A percentile compares a stretch with the other conserved stretches of the same genome.
Evolutionary conservation across 2,113 vertebrate genomes (phyloP).

Genomic region (Lipophrys pholis): DNA sequence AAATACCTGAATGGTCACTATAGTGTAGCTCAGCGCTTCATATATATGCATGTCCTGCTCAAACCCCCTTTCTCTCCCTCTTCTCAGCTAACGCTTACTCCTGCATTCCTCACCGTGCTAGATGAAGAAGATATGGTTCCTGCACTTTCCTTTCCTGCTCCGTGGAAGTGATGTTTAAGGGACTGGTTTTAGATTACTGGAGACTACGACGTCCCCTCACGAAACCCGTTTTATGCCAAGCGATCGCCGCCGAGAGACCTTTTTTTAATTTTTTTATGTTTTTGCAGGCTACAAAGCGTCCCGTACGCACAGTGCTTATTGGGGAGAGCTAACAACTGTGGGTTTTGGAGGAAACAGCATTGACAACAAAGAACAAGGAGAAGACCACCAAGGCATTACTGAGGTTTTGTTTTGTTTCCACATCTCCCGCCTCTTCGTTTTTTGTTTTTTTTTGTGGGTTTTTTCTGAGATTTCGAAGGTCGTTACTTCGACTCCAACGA

Average conservation of each 20-base stretch:
- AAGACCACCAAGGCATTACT: conserved; percentile 60
- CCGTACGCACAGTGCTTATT: conserved; percentile 39
- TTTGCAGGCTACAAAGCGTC: conserved; percentile 27
- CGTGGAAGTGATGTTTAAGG: conserved; percentile 11
- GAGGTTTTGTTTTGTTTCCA: conserved; percentile 49
- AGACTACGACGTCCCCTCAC: conserved; percentile 10
- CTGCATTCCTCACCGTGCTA: conserved; percentile 40
- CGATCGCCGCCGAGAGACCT: conserved; percentile 17
- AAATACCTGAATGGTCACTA: neutral
- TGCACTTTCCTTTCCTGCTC: conserved; percentile 19
- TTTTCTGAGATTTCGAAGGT: conserved; percentile 54
- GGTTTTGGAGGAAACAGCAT: conserved; percentile 15
- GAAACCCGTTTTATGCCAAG: conserved; percentile 11
- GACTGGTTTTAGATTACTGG: conserved; percentile 33
- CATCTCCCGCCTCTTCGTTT: conserved; percentile 25
- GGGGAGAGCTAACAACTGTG: conserved; percentile 50
- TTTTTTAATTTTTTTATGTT: conserved; percentile 8
- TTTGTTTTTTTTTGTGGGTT: too few relatives aligned
- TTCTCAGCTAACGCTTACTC: conserved; percentile 28
- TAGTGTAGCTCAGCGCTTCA: conserved; percentile 8
- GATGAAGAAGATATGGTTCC: conserved; percentile 58
- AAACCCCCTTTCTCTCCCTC: conserved; percentile 8
- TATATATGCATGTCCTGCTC: conserved; percentile 38
- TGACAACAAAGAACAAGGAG: conserved; percentile 37
- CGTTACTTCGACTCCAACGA: conserved; percentile 7